Conservation (phyloP, 1,140 invertebrate species). For the Drosophila sucinea region DNA sequence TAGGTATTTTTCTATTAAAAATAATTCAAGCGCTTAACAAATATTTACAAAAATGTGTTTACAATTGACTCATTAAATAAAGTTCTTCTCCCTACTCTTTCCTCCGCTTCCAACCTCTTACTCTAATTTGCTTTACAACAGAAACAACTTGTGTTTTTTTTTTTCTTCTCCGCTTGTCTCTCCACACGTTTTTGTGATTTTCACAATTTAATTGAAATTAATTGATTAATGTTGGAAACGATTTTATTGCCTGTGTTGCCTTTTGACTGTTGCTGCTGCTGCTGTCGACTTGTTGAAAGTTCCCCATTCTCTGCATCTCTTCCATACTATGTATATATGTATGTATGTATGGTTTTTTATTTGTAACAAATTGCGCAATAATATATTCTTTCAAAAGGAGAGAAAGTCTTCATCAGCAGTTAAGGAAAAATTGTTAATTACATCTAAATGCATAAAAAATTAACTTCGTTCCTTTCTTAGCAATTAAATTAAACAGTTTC, state of each 20-base stretch:
- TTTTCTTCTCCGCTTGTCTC: slow-evolving; percentile 33
- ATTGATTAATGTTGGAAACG: slow-evolving; percentile 64
- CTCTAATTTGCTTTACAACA: too few relatives aligned
- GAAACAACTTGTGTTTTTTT: slow-evolving; percentile 30
- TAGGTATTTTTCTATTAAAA: too few relatives aligned
- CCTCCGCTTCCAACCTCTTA: too few relatives aligned
- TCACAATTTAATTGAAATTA: slow-evolving; percentile 69
- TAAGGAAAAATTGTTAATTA: slow-evolving; percentile 49
- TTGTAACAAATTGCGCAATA: slow-evolving; percentile 27
- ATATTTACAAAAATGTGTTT: background rate
- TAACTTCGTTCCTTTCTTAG: too few relatives aligned
- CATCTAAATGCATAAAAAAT: too few relatives aligned
- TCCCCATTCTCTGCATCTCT: slow-evolving; percentile 4
- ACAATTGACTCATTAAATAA: background rate
- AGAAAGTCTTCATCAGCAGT: background rate
- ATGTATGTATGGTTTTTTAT: background rate
- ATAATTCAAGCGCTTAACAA: background rate
- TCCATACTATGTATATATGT: background rate
- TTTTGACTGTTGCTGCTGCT: slow-evolving; percentile 31
- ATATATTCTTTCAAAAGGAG: slow-evolving; percentile 44
- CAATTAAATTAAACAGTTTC: too few relatives aligned
- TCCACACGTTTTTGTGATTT: slow-evolving; percentile 69
- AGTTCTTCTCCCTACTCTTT: background rate
- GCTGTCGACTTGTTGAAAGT: slow-evolving; percentile 57
- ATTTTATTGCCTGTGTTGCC: slow-evolving; percentile 51